Base-by-base conservation (phyloP, 1,140 invertebrate genomes). In the Brachionus calyciflorus region DNA sequence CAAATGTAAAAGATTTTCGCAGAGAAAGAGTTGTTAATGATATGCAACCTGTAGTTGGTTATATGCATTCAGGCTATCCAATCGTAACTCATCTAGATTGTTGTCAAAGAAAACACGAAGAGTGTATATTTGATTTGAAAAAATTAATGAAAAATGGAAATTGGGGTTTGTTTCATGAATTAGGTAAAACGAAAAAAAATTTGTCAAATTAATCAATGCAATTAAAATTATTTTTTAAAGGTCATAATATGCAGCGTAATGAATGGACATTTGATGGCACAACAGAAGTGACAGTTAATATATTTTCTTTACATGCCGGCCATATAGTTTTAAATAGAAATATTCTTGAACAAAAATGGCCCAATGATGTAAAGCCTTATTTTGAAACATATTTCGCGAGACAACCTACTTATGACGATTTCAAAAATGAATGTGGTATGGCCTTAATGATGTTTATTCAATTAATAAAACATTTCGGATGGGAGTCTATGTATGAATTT, bases 51-150 rank as follows among this genome's bases (percentile, higher is more conserved):
- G n/a, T 41, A 7, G 30, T 1, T 55, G 79, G 79, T n/a, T 78
- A 80, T 53, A 80, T 80, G 79, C 79, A 79, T 70, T 53, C 68
- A 12, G 80, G 80, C 2, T 80, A 79, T 75, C 80, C 80, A 6
- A 80, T 80, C 14, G 78, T 79, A 0, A 79, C 79, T 10, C 78
- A 79, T 60, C 19, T 80, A 14, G 79, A 79, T 44, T 75, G 79
- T 10, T 51, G 78, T 30, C 48, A 79, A 44, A 77, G 76, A 24
- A 63, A 49, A 30, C 48, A 46, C 9, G 57, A 60, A 51, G 19
- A 73, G 6, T 77, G 73, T 40, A 26, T 79, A 48, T 44, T 77
- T n/a, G 37, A 75, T 17, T 10, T 17, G 14, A 17, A 69, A 12
- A 51, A 57, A 12, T 28, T 78, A n/a, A 49, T 37, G 21, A 46